phyloP scores from a whole-genome alignment of 2,113 vertebrate genomes.

The Syngnathus typhle region DNA sequence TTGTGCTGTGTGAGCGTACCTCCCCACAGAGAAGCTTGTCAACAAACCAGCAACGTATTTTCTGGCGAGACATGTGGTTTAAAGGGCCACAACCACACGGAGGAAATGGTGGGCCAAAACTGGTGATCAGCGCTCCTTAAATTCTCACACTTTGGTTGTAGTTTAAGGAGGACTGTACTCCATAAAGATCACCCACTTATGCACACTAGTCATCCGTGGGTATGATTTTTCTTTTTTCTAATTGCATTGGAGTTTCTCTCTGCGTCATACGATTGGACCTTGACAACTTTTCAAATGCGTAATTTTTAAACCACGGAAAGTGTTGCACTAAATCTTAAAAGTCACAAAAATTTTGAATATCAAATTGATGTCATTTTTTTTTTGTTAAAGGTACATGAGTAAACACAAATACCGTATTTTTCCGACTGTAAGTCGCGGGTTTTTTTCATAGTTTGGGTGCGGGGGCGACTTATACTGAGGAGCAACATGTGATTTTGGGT shows the following conservation, averaged over 20 bases:
- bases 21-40: conserved; percentile 47
- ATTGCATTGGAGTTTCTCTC: not conserved
- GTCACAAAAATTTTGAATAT: not conserved
- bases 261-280: not conserved
- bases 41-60: conserved; percentile 47
- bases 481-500: no score
- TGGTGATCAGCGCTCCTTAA: conserved; percentile 35
- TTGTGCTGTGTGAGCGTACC: conserved; percentile 26
- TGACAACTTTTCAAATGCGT: not conserved
- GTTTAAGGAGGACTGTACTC: conserved; percentile 3
- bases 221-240: not conserved
- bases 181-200: not conserved
- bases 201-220: not conserved
- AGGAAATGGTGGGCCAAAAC: conserved; percentile 45
- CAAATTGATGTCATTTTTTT: no score
- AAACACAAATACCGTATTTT: no score
- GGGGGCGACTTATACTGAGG: no score
- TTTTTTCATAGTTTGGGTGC: no score
- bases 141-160: conserved; percentile 31
- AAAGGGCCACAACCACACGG: conserved; percentile 38
- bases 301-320: not conserved
- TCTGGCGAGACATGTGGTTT: conserved; percentile 44
- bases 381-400: no score
- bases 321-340: not conserved
- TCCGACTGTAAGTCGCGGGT: no score